Evolutionary conservation across 2,113 vertebrate genomes (phyloP), one percentile per base, ranked within the genome.

Genomic region (Himantopus leucocephalus): DNA sequence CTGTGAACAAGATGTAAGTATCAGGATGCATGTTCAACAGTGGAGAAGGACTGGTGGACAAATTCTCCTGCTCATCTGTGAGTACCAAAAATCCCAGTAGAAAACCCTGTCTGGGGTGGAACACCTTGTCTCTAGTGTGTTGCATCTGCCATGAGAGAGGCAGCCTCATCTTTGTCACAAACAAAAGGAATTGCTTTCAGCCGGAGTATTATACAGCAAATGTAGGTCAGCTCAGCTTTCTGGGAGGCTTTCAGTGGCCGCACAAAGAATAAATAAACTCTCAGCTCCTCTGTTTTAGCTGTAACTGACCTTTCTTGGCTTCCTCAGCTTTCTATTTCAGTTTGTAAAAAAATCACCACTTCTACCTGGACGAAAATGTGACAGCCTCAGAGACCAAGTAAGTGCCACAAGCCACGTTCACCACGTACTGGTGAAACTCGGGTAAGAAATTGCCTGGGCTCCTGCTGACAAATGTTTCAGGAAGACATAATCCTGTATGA

Each of bases 341-440:
- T 6, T 59, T 52, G 16, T 47, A 35, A 52, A 48, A 86, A 34
- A 70, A 22, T 2, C 3, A n/a, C 43, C 5, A 3, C 7, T 55
- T 21, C 32, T 87, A 16, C 16, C 34, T 16, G 17, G 48, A 59
- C 67, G 20, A 70, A 87, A 52, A 75, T 0, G 1, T 78, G 52
- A 24, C 67, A 67, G 15, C 35, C 34, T 84, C 39, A 63, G 39
- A 48, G 34, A 48, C 9, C 8, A 29, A 68, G 8, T 4, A 2
- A 10, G 9, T 70, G n/a, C 12, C 14, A 12, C 21, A 35, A 80
- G 6, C 8, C 37, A 41, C 0, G 0, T 63, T 67, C 37, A 37
- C 37, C 37, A 37, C 37, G 71, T 17, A 39, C 43, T 9, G 22
- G 5, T 35, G 30, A 64, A 8, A 45, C 21, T 43, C 24, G 10